Conservation (phyloP, 2,888 invertebrate genomes). For the Adela reaumurella region DNA sequence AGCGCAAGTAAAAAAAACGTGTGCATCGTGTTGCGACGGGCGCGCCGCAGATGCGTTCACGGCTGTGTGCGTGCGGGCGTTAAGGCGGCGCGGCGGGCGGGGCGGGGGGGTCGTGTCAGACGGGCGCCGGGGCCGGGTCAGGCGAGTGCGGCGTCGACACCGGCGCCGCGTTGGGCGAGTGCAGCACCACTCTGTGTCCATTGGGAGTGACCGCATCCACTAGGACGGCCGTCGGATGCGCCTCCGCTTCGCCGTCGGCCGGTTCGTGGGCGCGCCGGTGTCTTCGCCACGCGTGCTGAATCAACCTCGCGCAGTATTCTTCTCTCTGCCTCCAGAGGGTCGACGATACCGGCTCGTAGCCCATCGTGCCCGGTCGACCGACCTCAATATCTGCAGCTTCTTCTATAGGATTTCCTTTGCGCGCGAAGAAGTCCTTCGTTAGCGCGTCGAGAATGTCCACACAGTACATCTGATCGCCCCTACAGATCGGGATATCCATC, state of each 20-base stretch:
- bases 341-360: slow-evolving; percentile 92
- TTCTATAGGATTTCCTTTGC: slow-evolving; percentile 93
- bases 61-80: slow-evolving; percentile 45
- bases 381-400: slow-evolving; percentile 89
- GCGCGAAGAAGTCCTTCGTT: slow-evolving; percentile 97
- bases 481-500: slow-evolving; percentile 98
- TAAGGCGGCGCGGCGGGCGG: slow-evolving; percentile 47
- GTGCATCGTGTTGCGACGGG: not conserved
- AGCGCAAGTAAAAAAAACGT: not conserved
- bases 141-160: slow-evolving; percentile 68
- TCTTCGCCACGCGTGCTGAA: slow-evolving; percentile 93
- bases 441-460: slow-evolving; percentile 97
- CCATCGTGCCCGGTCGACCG: slow-evolving; percentile 80
- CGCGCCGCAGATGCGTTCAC: slow-evolving; percentile 16
- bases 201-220: slow-evolving; percentile 80
- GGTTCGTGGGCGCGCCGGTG: slow-evolving; percentile 66
- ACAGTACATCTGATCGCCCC: slow-evolving; percentile 95
- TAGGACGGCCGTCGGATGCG: slow-evolving; percentile 77
- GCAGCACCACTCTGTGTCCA: slow-evolving; percentile 89
- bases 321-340: slow-evolving; percentile 95
- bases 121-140: slow-evolving; percentile 69
- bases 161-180: slow-evolving; percentile 81
- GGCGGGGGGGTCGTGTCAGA: slow-evolving; percentile 51
- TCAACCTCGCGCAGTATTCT: slow-evolving; percentile 92
- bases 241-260: slow-evolving; percentile 24